Evolutionary conservation across 2,888 invertebrate genomes (phyloP), one percentile per base, ranked within the genome.

Genomic region (Platycheirus rosarum): DNA sequence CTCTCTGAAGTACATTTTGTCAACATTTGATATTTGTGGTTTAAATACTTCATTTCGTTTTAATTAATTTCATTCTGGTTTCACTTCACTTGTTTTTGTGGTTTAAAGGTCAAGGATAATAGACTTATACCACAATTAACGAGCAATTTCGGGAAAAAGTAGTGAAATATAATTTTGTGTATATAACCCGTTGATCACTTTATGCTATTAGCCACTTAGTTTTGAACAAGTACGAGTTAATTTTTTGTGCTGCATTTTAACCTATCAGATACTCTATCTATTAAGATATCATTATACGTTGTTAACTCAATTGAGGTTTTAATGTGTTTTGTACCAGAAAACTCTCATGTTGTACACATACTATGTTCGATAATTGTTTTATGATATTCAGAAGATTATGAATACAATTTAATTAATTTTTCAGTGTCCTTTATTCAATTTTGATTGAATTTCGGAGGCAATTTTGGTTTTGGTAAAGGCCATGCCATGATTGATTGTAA

Each of bases 121-220:
- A 32, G 29, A n/a, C 29, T 1, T 32, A 6, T 2, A 32, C 29
- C 29, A 32, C 29, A 32, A 32, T 32, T 8, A 32, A 32, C 8
- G 29, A 32, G n/a, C 29, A 32, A 32, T 32, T 32, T 32, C 8
- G 29, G 29, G 3, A 18, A 14, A 16, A 23, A 48, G 7, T 32
- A 66, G 40, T 66, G 57, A 32, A 74, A 66, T 66, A 51, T 44
- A 49, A 74, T 57, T 48, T 57, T 40, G 57, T 49, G 3, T 57
- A n/a, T 48, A 66, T 74, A 74, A 74, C 37, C 66, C 57, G 65
- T 74, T 74, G 66, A 74, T 57, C 66, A 44, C 42, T 60, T 74
- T 57, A 66, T 66, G 32, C 66, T 49, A 40, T 14, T 9, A 14
- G 57, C 57, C 57, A 74, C 48, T 73, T 55, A 7, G 29, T 32